Evolutionary conservation across 2,797 vertebrate species (phyloP).

Genomic region (Galaxias olidus): DNA sequence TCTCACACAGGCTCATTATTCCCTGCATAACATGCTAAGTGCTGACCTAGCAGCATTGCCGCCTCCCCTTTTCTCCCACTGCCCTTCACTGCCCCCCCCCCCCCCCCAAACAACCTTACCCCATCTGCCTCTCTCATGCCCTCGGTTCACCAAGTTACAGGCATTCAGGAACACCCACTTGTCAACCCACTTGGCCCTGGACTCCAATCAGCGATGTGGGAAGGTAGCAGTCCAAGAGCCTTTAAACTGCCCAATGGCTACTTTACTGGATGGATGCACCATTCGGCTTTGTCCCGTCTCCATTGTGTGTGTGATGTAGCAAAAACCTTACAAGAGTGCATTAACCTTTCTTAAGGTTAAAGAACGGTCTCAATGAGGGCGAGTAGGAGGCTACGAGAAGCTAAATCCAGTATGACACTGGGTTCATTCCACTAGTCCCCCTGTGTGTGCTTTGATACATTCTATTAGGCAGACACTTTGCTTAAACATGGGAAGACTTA

Average conservation of each 20-base stretch:
- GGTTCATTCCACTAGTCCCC: constrained; percentile 51
- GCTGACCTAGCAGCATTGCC: constrained; percentile 65
- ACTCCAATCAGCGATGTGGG: constrained; percentile 53
- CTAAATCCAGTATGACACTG: constrained; percentile 73
- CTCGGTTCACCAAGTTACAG: constrained; percentile 58
- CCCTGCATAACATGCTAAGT: constrained; percentile 58
- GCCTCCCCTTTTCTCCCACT: not conserved
- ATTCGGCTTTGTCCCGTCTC: constrained; percentile 64
- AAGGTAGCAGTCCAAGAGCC: constrained; percentile 42
- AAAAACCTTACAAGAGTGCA: constrained; percentile 60
- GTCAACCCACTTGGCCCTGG: constrained; percentile 48
- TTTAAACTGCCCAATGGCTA: constrained; percentile 52
- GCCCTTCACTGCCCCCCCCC: not conserved
- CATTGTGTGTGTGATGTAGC: not conserved
- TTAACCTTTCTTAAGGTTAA: constrained; percentile 74
- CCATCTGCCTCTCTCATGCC: constrained; percentile 59
- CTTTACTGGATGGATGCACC: constrained; percentile 59
- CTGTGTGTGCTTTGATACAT: constrained; percentile 69
- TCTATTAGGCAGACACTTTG: constrained; percentile 67
- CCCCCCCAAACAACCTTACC: constrained; percentile 37
- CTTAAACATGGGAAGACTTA: constrained; percentile 73
- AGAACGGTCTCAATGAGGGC: constrained; percentile 65
- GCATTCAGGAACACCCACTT: constrained; percentile 37
- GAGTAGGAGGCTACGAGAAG: constrained; percentile 55
- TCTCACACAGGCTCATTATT: constrained; percentile 67